A percentile compares a stretch with the other conserved stretches of the same genome.
Evolutionary conservation across 2,888 invertebrate species (phyloP).

Genomic region (Cybosia mesomella): DNA sequence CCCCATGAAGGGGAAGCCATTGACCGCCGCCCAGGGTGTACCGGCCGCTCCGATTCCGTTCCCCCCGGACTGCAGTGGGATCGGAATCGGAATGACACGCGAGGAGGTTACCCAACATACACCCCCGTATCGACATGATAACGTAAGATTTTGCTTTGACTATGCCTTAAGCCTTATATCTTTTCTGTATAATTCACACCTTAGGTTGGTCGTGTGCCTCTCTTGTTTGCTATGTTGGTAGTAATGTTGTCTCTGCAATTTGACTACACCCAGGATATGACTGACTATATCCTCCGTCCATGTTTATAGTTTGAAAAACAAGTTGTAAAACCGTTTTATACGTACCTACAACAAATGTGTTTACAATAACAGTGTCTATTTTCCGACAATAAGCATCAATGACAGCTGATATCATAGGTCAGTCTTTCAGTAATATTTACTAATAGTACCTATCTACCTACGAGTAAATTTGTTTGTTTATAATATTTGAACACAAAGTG

Average conservation of each 20-base stretch:
- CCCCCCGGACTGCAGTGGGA: too few relatives aligned
- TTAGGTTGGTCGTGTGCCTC: neutral
- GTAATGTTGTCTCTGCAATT: neutral
- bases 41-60: too few relatives aligned
- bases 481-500: neutral
- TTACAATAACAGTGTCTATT: conserved; percentile 4
- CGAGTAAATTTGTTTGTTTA: neutral
- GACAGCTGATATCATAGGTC: neutral
- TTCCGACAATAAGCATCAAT: neutral
- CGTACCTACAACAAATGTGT: neutral
- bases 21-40: too few relatives aligned
- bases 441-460: too few relatives aligned
- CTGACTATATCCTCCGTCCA: neutral
- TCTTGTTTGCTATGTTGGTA: neutral
- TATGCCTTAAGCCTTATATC: too few relatives aligned
- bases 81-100: too few relatives aligned
- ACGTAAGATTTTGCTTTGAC: too few relatives aligned
- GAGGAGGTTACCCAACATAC: too few relatives aligned
- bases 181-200: too few relatives aligned
- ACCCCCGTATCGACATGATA: too few relatives aligned
- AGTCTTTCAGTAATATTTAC: neutral
- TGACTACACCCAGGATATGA: neutral
- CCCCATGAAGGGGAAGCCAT: too few relatives aligned
- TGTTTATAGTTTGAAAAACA: neutral
- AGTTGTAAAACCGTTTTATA: neutral